These are phyloP conservation scores for Carcharodon carcharias DNA, from an alignment of 2,797 vertebrate genomes.

Conservation along the genomic window DNA sequence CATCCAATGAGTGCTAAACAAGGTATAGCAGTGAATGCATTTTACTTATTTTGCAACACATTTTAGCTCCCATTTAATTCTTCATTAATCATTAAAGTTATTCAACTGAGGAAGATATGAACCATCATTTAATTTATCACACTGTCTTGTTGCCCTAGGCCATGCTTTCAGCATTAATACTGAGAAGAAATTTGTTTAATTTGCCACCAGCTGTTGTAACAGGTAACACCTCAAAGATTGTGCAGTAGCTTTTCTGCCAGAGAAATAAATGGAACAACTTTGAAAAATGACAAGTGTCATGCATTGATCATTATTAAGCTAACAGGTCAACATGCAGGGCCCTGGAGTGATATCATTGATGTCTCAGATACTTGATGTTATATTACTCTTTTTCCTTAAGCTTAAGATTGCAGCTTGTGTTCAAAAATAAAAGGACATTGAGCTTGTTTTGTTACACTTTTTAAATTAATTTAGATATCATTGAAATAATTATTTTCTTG, in stretches of 20 bases:
- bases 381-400: not conserved
- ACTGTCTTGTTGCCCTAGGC: not conserved
- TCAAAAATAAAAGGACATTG: not conserved
- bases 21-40: not conserved
- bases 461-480: not conserved
- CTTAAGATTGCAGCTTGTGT: not conserved
- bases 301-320: not conserved
- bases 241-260: not conserved
- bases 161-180: not conserved
- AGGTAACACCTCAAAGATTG: not conserved
- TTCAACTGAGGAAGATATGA: not conserved
- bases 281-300: not conserved
- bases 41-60: not conserved
- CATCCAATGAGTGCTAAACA: not conserved
- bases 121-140: not conserved
- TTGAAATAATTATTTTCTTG: not conserved
- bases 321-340: not conserved
- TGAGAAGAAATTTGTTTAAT: not conserved
- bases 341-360: not conserved
- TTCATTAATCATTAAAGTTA: not conserved
- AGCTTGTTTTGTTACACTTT: not conserved
- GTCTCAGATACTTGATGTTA: not conserved
- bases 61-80: not conserved
- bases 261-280: not conserved
- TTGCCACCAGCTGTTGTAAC: not conserved